Percentiles rank a stretch among this genome's conserved stretches.
These are phyloP conservation scores for Marmota monax DNA, from an alignment of 2,113 vertebrate genomes.

Conservation along the genomic window DNA sequence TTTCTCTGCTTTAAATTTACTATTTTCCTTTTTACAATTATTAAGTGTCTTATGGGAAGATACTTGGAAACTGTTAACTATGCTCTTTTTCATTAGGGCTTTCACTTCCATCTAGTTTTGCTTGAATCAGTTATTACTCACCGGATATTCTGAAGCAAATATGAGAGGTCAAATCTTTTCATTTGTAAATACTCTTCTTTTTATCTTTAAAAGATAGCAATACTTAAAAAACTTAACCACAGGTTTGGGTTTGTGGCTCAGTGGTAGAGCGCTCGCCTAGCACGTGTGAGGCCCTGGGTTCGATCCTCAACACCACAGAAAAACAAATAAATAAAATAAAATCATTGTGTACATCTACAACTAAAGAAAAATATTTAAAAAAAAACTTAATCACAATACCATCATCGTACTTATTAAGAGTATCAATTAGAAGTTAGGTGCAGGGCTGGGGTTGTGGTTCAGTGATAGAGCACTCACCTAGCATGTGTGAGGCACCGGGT, in stretches of 20 bases:
- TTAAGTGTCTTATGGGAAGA: neutral
- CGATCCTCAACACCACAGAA: fast-evolving
- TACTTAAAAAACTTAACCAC: neutral
- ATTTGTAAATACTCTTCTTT: neutral
- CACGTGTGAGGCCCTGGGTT: too few relatives aligned
- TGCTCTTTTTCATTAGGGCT: conserved; percentile 13
- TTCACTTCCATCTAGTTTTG: neutral
- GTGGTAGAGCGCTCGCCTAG: too few relatives aligned
- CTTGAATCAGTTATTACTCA: conserved; percentile 48
- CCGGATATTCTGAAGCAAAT: neutral
- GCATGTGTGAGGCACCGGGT: too few relatives aligned
- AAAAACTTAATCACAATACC: neutral
- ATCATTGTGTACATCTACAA: too few relatives aligned
- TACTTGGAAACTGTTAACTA: neutral
- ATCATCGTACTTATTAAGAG: neutral
- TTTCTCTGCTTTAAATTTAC: neutral
- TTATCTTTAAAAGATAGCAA: conserved; percentile 1
- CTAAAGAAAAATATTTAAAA: too few relatives aligned
- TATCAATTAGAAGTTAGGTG: neutral
- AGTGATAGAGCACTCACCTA: too few relatives aligned
- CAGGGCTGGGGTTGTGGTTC: too few relatives aligned
- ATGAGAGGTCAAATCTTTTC: conserved; percentile 12
- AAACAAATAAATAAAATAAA: too few relatives aligned
- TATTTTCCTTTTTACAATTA: conserved; percentile 38
- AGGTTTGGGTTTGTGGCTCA: neutral